Evolutionary conservation across 2,888 invertebrate species (phyloP).

Genomic region (Vesta saturnalis): DNA sequence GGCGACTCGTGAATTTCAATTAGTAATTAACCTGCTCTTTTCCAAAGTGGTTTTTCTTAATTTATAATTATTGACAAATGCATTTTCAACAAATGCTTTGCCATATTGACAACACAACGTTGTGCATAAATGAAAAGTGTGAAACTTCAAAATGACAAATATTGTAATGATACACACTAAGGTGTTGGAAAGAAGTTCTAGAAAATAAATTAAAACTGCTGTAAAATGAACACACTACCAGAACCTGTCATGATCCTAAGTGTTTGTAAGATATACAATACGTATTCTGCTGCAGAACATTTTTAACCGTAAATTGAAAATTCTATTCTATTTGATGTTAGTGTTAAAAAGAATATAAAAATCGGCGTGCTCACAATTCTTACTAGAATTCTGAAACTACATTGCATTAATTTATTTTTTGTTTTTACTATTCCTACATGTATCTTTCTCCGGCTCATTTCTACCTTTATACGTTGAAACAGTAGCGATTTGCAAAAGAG

Average conservation of each 20-base stretch:
- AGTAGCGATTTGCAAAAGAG: too few species aligned
- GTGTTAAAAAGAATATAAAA: too few species aligned
- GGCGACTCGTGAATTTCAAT: constrained; percentile 48
- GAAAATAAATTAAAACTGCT: constrained; percentile 8
- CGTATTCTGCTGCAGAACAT: neutral
- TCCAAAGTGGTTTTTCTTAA: neutral
- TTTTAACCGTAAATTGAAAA: too few species aligned
- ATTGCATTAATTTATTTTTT: too few species aligned
- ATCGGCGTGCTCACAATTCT: too few species aligned
- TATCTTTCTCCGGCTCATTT: too few species aligned
- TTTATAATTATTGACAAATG: neutral
- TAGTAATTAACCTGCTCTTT: constrained; percentile 34
- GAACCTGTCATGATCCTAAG: neutral
- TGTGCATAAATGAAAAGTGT: neutral
- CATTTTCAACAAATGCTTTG: neutral
- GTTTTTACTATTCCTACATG: too few species aligned
- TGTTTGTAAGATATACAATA: constrained; percentile 1
- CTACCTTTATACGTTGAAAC: too few species aligned
- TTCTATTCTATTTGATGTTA: too few species aligned
- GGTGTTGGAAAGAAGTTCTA: constrained; percentile 2
- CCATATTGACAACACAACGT: neutral
- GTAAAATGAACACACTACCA: constrained; percentile 9
- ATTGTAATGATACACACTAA: constrained; percentile 5
- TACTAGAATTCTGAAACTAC: too few species aligned
- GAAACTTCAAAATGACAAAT: neutral